These are phyloP conservation scores for Plumapathes pennacea DNA, from an alignment of 92 coral and sea anemone species.

Conservation along the genomic window DNA sequence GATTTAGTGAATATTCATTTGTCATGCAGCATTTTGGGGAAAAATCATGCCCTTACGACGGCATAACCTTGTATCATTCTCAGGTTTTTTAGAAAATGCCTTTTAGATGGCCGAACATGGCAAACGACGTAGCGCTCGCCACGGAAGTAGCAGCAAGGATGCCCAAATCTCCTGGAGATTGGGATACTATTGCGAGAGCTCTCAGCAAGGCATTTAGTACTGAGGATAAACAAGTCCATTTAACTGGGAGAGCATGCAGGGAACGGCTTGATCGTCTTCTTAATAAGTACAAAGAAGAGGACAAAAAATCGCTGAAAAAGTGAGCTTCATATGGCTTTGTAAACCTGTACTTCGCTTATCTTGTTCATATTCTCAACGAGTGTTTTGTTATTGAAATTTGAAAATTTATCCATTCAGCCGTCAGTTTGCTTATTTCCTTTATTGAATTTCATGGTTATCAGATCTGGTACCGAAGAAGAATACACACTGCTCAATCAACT, in stretches of 20 bases:
- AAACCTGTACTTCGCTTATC: too few species aligned
- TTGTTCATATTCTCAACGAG: too few species aligned
- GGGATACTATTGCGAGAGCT: conserved; percentile 48
- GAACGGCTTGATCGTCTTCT: conserved; percentile 35
- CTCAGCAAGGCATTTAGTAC: conserved; percentile 49
- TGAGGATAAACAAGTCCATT: conserved; percentile 29
- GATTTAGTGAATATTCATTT: too few species aligned
- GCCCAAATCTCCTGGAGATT: conserved; percentile 55
- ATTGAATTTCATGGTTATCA: too few species aligned
- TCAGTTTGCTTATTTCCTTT: too few species aligned
- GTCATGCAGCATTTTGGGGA: too few species aligned
- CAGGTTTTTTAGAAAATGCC: too few species aligned
- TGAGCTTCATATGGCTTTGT: too few species aligned
- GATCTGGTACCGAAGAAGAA: conserved; percentile 33
- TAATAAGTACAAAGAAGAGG: conserved; percentile 41
- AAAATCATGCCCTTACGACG: too few species aligned
- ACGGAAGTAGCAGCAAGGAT: conserved; percentile 46
- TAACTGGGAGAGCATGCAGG: conserved; percentile 53
- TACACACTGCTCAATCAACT: conserved; percentile 14
- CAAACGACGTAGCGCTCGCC: conserved; percentile 44
- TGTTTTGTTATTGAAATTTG: too few species aligned
- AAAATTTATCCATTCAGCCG: too few species aligned
- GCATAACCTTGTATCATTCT: too few species aligned
- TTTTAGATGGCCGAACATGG: conserved; percentile 40
- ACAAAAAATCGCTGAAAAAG: conserved; percentile 52